Percentiles rank a stretch among this genome's conserved stretches.
Conservation (phyloP, 2,113 vertebrate genomes). For the Salvelinus fontinalis region DNA sequence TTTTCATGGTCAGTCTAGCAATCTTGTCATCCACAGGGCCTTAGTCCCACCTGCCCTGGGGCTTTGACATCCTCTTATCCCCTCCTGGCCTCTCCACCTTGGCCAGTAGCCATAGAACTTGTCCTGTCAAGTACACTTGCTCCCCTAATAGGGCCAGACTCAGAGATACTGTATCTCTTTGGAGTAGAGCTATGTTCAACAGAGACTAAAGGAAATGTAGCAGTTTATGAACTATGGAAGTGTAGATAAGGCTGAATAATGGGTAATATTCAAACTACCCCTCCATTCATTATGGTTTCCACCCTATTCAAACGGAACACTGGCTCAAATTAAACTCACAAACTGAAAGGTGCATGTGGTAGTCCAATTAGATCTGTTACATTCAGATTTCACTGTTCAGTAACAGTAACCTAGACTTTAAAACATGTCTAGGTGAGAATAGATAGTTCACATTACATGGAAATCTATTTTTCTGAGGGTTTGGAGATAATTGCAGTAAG, state of each 20-base stretch:
- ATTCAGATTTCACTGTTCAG: not conserved
- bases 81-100: conserved; percentile 23
- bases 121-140: conserved; percentile 3
- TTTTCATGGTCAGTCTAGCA: conserved; percentile 6
- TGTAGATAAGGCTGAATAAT: not conserved
- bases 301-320: not conserved
- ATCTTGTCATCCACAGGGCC: conserved; percentile 29
- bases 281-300: not conserved
- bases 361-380: not conserved
- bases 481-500: conserved; percentile 54
- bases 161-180: not conserved
- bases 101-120: not conserved
- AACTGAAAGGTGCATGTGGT: not conserved
- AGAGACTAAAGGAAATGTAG: not conserved
- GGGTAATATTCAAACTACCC: not conserved
- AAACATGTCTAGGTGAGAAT: not conserved
- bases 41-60: conserved; percentile 18
- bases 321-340: not conserved
- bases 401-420: conserved; percentile 8
- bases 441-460: conserved; percentile 8
- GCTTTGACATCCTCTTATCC: conserved; percentile 39
- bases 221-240: not conserved
- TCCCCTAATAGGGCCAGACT: not conserved
- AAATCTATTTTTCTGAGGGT: conserved; percentile 18
- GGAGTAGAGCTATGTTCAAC: not conserved